Base-by-base conservation (phyloP, 1,140 invertebrate species). In the Musca domestica region DNA sequence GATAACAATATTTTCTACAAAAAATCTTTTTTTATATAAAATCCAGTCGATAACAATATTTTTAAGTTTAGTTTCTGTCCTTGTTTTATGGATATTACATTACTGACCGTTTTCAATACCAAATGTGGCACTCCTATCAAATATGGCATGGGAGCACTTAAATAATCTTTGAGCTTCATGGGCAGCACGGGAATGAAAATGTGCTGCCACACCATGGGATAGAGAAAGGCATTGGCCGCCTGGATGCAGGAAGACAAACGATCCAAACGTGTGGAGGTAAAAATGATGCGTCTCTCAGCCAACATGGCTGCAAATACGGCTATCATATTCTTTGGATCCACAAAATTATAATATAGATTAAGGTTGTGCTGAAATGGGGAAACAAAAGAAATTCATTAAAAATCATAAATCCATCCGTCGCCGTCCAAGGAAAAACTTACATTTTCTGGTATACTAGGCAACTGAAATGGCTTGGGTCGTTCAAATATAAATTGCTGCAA, bases 161-260 rank as follows among this genome's bases (percentile, higher is more conserved):
- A 85, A 84, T 97, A 97, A 83, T 98, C 95, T 67, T 93, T 89
- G 46, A 98, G 86, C 73, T 90, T 88, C 74, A 89, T 85, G 17
- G 96, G 95, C 70, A 98, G 81, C 70, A 97, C 91, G 27, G 96
- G 95, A 81, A 98, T 98, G 78, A 94, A 98, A 76, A 98, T 95
- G 76, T 98, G 95, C 82, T 98, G 96, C 96, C 96, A 98, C 72
- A 92, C 91, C 95, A 98, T 97, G 4, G 96, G 96, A 84, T 97
- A 98, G 27, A 98, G 88, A 30, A 98, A 88, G 67, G 93, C 89
- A 80, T 96, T 96, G 7, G 94, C 93, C 5, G 95, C 95, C 83
- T 98, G 95, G 17, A 98, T 92, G 77, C 95, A 96, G 1, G 95
- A 93, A 70, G 94, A 95, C 49, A 98, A 83, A 67, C 93, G 86